Evolutionary conservation across 1,140 invertebrate species (phyloP), one percentile per base, ranked within the genome.

Genomic region (Chrysopa pallens): DNA sequence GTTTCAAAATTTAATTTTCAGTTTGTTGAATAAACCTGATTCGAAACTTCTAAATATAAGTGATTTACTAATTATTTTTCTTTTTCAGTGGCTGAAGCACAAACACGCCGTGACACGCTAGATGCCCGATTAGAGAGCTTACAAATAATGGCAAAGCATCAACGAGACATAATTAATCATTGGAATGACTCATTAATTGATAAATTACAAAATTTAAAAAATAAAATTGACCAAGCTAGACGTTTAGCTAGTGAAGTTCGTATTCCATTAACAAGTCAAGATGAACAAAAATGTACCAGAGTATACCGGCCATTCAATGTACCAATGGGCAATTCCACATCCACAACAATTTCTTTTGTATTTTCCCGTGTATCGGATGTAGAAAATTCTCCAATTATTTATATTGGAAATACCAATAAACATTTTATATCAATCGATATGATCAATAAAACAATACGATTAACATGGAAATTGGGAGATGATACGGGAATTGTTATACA

Each of bases 381-480:
- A 11, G 56, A 53, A 23, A 62, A 56, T 33, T 60, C 68, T 3
- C 59, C 54, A 0, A 41, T 71, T 13, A 46, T 59, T 7, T 69
- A 63, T 56, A 54, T 70, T 35, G 53, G 66, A 40, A 67, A 65
- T 3, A 48, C 50, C 13, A 51, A 67, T 13, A 61, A 68, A 0
- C 84, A 91, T 48, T 90, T 81, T 47, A 69, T 92, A 14, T 73
- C 78, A 1, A 53, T 93, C 17, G 84, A 90, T 59, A 73, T 91
- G 61, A 65, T 80, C 1, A 70, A 87, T 46, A 68, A 82, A 23
- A 76, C 74, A 42, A 76, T 88, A 9, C 66, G 74, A 44, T 78
- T 85, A 40, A 52, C 76, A 1, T 89, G 84, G 84, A 78, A 84
- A 57, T 66, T 80, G 2, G 84, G 84, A 8, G 78, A 75, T 14